These are phyloP conservation scores for Saguinus midas DNA, from an alignment of 2,113 vertebrate species.

Conservation along the genomic window DNA sequence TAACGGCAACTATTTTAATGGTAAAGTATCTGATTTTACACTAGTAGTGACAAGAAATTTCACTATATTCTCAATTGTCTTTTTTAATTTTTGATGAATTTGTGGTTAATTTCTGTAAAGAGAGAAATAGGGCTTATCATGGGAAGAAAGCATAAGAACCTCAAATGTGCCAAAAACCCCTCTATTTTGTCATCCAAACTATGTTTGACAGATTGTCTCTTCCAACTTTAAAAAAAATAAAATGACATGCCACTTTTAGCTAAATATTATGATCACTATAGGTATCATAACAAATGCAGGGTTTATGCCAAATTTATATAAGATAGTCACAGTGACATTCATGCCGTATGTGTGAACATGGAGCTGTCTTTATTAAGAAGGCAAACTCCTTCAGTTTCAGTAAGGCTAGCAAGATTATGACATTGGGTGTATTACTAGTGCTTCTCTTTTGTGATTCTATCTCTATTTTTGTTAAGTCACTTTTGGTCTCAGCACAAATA, in stretches of 20 bases:
- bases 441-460: constrained; percentile 53
- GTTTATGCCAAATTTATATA: background rate
- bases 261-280: background rate
- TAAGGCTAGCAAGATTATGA: background rate
- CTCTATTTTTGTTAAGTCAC: constrained; percentile 60
- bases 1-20: background rate
- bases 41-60: background rate
- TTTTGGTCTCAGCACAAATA: constrained; percentile 43
- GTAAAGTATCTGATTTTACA: background rate
- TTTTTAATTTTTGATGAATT: background rate
- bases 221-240: background rate
- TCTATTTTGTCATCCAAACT: background rate
- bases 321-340: background rate
- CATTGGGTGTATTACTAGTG: background rate
- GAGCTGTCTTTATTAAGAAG: background rate
- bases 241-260: background rate
- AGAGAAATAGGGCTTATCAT: background rate
- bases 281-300: background rate
- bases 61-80: background rate
- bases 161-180: background rate
- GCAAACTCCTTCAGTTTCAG: background rate
- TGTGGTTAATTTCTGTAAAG: background rate
- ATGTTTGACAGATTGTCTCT: background rate
- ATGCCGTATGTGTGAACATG: background rate
- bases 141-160: background rate